Conservation (phyloP, 2,113 vertebrate species). For the Dolichallabes microphthalmus region DNA sequence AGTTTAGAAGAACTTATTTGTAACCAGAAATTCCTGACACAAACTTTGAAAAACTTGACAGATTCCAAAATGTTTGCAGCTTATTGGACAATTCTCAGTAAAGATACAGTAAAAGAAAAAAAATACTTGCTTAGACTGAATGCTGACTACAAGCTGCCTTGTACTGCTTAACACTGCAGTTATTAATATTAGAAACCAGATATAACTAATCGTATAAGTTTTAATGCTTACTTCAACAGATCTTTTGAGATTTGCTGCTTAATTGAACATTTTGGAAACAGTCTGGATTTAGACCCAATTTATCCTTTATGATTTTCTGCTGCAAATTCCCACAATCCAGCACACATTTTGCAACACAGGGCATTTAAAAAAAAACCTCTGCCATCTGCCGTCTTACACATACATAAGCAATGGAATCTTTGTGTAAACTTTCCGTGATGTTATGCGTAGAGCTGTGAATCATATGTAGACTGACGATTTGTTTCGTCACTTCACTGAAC, state of each 20-base stretch:
- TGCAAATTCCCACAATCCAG: background rate
- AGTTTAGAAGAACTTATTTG: conserved; percentile 15
- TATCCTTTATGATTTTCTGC: too few species aligned
- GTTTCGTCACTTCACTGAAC: too few species aligned
- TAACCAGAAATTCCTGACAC: background rate
- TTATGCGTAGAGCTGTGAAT: too few species aligned
- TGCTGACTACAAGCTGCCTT: background rate
- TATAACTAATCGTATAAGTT: background rate
- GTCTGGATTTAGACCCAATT: background rate
- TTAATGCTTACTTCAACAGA: background rate
- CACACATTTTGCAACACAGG: too few species aligned
- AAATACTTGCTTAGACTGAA: background rate
- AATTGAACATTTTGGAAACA: background rate
- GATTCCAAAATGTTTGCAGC: background rate
- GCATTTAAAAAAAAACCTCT: background rate
- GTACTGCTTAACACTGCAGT: background rate
- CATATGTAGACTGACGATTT: too few species aligned
- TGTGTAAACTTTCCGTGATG: background rate
- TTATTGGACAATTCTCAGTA: background rate
- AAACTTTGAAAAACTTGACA: background rate
- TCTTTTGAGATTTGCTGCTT: background rate
- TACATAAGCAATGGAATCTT: background rate
- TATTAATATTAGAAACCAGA: background rate
- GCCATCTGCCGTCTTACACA: background rate
- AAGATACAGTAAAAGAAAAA: background rate